These are phyloP conservation scores for Tenrec ecaudatus DNA, from an alignment of 2,113 vertebrate species.

Conservation along the genomic window DNA sequence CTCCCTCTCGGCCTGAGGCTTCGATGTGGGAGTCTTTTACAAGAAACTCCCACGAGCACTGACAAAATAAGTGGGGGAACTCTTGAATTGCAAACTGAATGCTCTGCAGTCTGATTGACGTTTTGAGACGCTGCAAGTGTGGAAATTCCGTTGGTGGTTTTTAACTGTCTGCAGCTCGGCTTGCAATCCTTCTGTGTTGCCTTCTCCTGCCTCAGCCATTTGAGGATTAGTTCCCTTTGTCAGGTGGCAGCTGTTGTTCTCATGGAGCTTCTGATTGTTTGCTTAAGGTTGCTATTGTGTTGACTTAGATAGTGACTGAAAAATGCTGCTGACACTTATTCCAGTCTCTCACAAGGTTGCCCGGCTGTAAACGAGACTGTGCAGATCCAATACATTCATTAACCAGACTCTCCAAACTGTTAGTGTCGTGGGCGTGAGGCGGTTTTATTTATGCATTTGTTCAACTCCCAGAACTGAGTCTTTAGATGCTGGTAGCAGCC, in stretches of 20 bases:
- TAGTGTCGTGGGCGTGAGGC: background rate
- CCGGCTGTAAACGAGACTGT: conserved; percentile 42
- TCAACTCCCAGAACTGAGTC: background rate
- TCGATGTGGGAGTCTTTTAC: background rate
- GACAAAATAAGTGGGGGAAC: conserved; percentile 25
- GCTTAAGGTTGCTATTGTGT: background rate
- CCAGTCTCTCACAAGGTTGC: background rate
- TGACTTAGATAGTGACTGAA: background rate
- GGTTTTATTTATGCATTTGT: conserved; percentile 53
- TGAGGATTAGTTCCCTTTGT: conserved; percentile 23
- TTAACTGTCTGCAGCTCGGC: conserved; percentile 49
- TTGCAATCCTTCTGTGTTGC: background rate
- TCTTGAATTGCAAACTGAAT: conserved; percentile 48
- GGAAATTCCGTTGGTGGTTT: conserved; percentile 61
- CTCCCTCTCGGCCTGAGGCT: conserved; percentile 5
- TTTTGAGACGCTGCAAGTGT: conserved; percentile 60
- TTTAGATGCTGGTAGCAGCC: background rate
- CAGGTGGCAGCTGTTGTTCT: background rate
- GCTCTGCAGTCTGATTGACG: conserved; percentile 56
- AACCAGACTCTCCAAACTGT: conserved; percentile 42
- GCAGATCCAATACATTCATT: conserved; percentile 54
- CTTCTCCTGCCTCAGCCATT: background rate
- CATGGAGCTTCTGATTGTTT: background rate
- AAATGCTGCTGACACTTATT: background rate
- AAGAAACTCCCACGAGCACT: conserved; percentile 15